Evolutionary conservation across 2,888 invertebrate genomes (phyloP), one percentile per base, ranked within the genome.

Genomic region (Xanthostigma xanthostigma): DNA sequence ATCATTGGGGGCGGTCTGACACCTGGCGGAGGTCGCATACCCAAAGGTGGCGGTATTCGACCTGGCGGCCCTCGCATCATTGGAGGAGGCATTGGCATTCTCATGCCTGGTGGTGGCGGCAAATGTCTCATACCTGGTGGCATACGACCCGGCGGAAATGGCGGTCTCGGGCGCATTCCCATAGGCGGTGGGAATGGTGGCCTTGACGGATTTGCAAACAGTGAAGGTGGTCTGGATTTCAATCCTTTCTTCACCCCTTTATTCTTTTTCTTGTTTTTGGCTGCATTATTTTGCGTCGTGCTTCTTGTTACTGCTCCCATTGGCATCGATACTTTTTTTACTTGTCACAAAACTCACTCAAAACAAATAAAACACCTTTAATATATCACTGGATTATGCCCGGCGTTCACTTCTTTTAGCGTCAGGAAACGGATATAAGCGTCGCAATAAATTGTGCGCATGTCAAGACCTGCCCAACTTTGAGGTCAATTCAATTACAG

Each of bases 111-210:
- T 27, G 53, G 53, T n/a, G 52, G 53, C 10, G 52, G 53, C 41
- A 53, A 51, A 9, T 50, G 53, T 41, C 53, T 53, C 33, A 57
- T 55, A 17, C 48, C 42, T 44, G 36, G 49, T 12, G 54, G 54
- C 43, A 58, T 56, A 39, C 57, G 55, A 27, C 52, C 53, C 11
- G 52, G 55, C 34, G 56, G 58, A 49, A 57, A 56, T 41, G 55
- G 57, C 46, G 56, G 56, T 50, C 60, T 53, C 8, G 60, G 58
- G 53, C 63, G 56, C 59, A 62, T 61, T 41, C 52, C 58, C 40
- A 40, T 42, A 12, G 48, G 48, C 43, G 48, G 48, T 42, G 48
- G 48, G 38, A 48, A 48, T 14, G 48, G 48, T 37, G 48, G 48
- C 36, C 48, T 38, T 43, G 42, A 35, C 33, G 43, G 42, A 36